Conservation (phyloP, 2,113 vertebrate species). For the Pseudorasbora parva region DNA sequence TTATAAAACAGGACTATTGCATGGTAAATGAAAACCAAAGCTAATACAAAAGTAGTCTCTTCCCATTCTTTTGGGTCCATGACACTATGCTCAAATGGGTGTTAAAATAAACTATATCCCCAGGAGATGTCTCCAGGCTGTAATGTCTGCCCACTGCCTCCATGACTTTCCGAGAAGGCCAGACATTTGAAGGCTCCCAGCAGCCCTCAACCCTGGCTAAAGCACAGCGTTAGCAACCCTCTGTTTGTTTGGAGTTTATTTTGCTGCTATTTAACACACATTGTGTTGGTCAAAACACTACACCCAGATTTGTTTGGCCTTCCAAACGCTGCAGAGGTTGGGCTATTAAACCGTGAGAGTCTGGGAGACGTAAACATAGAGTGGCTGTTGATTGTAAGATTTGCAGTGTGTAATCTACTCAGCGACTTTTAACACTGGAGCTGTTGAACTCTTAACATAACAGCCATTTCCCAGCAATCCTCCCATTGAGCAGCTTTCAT, state of each 20-base stretch:
- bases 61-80: slow-evolving; percentile 20
- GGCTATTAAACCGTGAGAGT: neutral
- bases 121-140: slow-evolving; percentile 23
- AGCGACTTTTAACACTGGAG: slow-evolving; percentile 7
- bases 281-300: slow-evolving; percentile 6
- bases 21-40: neutral
- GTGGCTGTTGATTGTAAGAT: slow-evolving; percentile 32
- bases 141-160: slow-evolving; percentile 19
- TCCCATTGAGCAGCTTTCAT: slow-evolving; percentile 21
- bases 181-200: slow-evolving; percentile 31
- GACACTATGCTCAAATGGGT: slow-evolving; percentile 22
- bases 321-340: neutral
- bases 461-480: slow-evolving; percentile 42
- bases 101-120: slow-evolving; percentile 29
- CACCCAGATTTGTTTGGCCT: slow-evolving; percentile 3
- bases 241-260: slow-evolving; percentile 57
- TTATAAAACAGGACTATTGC: slow-evolving; percentile 9
- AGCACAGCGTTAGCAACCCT: slow-evolving; percentile 55
- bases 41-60: slow-evolving; percentile 37
- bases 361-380: slow-evolving; percentile 29
- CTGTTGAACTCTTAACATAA: slow-evolving; percentile 17
- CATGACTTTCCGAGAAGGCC: slow-evolving; percentile 12
- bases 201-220: slow-evolving; percentile 39
- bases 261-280: slow-evolving; percentile 21
- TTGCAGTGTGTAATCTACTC: slow-evolving; percentile 22